Evolutionary conservation across 2,888 invertebrate species (phyloP).

Genomic region (Leptopterna dolabrata): DNA sequence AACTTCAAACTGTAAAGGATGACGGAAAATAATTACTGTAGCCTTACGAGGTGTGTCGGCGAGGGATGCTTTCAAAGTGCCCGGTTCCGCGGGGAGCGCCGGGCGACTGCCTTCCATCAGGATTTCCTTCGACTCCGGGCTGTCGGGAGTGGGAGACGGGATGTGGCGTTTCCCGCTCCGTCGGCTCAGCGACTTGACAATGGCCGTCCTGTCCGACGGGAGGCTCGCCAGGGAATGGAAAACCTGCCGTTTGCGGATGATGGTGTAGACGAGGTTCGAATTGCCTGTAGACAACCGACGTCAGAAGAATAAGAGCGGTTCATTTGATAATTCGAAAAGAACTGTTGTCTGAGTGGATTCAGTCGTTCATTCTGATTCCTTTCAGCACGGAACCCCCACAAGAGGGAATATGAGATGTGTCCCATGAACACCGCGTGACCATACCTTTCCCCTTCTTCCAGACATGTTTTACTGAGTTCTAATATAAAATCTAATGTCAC

Average conservation of each 20-base stretch:
- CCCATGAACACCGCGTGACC: no score
- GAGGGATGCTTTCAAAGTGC: slow-evolving; percentile 89
- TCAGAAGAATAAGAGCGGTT: no score
- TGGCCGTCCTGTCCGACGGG: slow-evolving; percentile 91
- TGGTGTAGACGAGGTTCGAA: slow-evolving; percentile 97
- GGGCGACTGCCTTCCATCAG: slow-evolving; percentile 85
- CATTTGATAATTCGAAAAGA: no score
- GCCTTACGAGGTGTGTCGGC: slow-evolving; percentile 82
- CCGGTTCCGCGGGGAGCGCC: slow-evolving; percentile 89
- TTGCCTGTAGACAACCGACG: slow-evolving; percentile 84
- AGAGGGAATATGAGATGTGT: no score
- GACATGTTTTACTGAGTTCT: no score
- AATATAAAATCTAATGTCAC: no score
- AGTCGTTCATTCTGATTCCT: no score
- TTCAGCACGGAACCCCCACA: no score
- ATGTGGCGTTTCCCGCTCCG: slow-evolving; percentile 61
- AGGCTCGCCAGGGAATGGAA: slow-evolving; percentile 98
- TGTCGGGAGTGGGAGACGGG: slow-evolving; percentile 68
- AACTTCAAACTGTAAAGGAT: neutral
- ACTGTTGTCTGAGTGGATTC: no score
- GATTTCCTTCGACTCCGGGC: slow-evolving; percentile 71
- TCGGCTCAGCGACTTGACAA: slow-evolving; percentile 78
- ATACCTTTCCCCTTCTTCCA: no score
- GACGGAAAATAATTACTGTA: neutral
- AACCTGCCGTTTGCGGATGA: slow-evolving; percentile 97